These are phyloP conservation scores for Leptinotarsa haldemani DNA, from an alignment of 2,888 invertebrate genomes.

Conservation along the genomic window DNA sequence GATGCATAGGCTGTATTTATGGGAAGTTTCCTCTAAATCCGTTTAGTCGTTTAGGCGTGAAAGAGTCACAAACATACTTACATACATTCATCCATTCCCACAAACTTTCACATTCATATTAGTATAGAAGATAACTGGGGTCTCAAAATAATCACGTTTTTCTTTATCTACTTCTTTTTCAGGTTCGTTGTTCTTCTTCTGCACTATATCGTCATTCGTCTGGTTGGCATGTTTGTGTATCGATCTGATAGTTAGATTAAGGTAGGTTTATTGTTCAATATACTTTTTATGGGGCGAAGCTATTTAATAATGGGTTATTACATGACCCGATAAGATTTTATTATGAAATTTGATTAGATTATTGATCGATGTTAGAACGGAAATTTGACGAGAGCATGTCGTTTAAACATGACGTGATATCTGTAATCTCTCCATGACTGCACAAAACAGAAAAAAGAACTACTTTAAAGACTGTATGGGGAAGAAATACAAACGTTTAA, in stretches of 20 bases:
- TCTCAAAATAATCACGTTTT: not conserved
- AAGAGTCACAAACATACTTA: too few relatives aligned
- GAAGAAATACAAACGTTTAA: too few relatives aligned
- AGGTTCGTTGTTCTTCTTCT: slow-evolving; percentile 59
- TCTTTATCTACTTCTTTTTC: slow-evolving; percentile 40
- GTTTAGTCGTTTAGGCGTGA: too few relatives aligned
- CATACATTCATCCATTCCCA: too few relatives aligned
- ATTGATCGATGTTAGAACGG: not conserved
- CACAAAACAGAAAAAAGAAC: too few relatives aligned
- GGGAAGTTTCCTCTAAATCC: too few relatives aligned
- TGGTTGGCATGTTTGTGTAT: slow-evolving; percentile 57
- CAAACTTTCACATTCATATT: too few relatives aligned
- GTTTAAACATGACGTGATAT: too few relatives aligned
- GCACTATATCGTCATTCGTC: slow-evolving; percentile 56
- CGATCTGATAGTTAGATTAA: slow-evolving; percentile 56
- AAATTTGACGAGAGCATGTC: not conserved
- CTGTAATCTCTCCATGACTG: too few relatives aligned
- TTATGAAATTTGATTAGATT: not conserved
- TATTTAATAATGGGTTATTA: not conserved
- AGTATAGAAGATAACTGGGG: too few relatives aligned
- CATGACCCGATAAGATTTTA: not conserved
- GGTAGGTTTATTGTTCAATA: slow-evolving; percentile 50
- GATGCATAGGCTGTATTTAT: too few relatives aligned
- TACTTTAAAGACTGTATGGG: too few relatives aligned
- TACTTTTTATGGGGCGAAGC: not conserved